Percentiles rank a stretch among this genome's conserved stretches.
Evolutionary conservation across 2,113 vertebrate genomes (phyloP).

Genomic region (Erythrolamprus reginae): DNA sequence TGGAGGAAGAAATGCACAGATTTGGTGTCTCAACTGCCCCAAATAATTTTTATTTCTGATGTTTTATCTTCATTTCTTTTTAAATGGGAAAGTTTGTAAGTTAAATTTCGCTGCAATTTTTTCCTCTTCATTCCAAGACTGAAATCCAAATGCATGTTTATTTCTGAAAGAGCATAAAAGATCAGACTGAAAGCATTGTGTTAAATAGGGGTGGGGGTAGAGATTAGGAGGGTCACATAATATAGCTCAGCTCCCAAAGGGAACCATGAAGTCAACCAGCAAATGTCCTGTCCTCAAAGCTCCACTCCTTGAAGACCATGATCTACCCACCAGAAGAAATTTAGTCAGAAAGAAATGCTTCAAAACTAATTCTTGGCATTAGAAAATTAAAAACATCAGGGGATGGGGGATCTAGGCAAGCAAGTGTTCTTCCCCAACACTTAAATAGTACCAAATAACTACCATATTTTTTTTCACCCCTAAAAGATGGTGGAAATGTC

Average conservation of each 20-base stretch:
- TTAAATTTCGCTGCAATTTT: background rate
- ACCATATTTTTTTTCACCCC: too few species aligned
- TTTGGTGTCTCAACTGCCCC: background rate
- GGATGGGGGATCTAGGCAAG: background rate
- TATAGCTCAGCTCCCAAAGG: background rate
- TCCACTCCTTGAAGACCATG: background rate
- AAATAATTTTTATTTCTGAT: background rate
- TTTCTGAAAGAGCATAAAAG: background rate
- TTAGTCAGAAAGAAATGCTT: background rate
- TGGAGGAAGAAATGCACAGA: background rate
- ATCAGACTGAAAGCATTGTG: background rate
- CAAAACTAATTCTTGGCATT: background rate
- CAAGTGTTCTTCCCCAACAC: background rate
- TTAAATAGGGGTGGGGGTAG: background rate
- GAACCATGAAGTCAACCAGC: background rate
- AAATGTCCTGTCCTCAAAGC: background rate
- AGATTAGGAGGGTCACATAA: background rate
- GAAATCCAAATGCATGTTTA: background rate
- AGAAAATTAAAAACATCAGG: background rate
- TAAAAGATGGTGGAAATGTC: too few species aligned
- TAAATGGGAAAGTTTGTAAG: background rate
- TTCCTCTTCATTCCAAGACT: background rate
- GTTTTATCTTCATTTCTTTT: background rate
- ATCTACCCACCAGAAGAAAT: background rate
- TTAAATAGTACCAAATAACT: background rate